Conservation (phyloP, 2,797 vertebrate genomes). For the Poliocrania exsul region DNA sequence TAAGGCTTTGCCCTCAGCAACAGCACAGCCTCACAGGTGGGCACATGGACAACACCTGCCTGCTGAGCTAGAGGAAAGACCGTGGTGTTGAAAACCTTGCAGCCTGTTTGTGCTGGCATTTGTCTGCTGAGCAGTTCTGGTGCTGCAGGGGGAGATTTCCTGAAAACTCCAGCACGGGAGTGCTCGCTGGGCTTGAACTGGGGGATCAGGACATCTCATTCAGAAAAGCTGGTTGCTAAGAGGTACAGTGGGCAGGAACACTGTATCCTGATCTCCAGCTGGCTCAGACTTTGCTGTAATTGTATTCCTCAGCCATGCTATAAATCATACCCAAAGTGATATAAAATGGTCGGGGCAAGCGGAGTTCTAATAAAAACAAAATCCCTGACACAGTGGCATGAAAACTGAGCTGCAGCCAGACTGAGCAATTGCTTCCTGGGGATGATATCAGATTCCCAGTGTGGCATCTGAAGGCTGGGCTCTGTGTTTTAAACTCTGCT, state of each 20-base stretch:
- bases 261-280: background rate
- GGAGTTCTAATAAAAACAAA: constrained; percentile 21
- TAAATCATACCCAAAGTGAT: constrained; percentile 22
- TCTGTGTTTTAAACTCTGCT: background rate
- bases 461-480: background rate
- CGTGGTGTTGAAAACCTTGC: background rate
- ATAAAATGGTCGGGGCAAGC: background rate
- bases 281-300: background rate
- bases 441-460: background rate
- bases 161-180: background rate
- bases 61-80: background rate
- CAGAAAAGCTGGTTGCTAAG: background rate
- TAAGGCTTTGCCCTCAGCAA: background rate
- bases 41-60: background rate
- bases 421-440: constrained; percentile 9
- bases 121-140: background rate
- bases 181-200: background rate
- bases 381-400: background rate
- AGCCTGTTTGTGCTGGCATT: background rate
- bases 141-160: background rate
- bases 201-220: background rate
- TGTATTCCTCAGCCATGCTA: background rate
- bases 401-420: background rate
- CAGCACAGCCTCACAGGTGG: background rate
- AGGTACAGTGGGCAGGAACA: background rate